Evolutionary conservation across 1,140 invertebrate species (phyloP).

Genomic region (Caenorhabditis briggsae): DNA sequence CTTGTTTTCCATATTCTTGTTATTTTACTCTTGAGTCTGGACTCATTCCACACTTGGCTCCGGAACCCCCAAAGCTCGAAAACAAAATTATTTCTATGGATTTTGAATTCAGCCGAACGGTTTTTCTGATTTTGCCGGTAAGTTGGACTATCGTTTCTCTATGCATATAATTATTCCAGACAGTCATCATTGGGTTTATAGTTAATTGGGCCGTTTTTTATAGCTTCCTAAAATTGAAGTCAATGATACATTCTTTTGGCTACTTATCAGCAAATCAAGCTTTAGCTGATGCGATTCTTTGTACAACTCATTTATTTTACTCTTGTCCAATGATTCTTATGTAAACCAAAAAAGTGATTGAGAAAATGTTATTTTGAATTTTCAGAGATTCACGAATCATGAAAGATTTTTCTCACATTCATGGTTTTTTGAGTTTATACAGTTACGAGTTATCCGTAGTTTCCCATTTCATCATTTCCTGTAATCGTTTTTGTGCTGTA

Average conservation of each 20-base stretch:
- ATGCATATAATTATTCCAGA: no score
- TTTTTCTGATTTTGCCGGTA: no score
- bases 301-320: background rate
- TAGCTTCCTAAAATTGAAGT: background rate
- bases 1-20: no score
- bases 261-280: conserved; percentile 30
- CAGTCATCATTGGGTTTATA: background rate
- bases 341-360: background rate
- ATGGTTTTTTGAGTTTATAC: no score
- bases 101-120: no score
- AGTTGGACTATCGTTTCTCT: no score
- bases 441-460: background rate
- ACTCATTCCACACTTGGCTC: no score
- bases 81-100: no score
- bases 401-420: background rate
- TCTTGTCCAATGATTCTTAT: background rate
- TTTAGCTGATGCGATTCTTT: background rate
- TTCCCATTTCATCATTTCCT: background rate
- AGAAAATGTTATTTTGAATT: no score
- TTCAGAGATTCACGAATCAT: background rate
- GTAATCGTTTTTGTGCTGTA: background rate
- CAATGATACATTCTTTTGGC: background rate
- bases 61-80: no score
- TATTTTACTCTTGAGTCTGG: no score
- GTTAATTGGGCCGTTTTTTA: background rate